Base-by-base conservation (phyloP, 2,888 invertebrate species). In the Patella ulyssiponensis region DNA sequence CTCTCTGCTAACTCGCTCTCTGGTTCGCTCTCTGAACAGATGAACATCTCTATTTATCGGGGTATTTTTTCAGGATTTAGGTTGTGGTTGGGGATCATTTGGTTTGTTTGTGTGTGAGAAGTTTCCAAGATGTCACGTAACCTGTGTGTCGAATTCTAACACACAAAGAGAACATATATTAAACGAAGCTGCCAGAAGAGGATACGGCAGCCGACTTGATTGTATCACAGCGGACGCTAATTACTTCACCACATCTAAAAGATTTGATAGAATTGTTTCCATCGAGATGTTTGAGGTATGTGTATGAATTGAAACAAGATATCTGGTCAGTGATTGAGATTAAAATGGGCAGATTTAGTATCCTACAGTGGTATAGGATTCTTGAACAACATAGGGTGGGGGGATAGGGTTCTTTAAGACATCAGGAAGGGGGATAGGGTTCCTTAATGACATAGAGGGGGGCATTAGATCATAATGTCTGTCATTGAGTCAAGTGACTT, bases 251-350 rank as follows among this genome's bases (percentile, higher is more conserved):
- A 88, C 89, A 11, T 80, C 81, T 15, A 84, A 85, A 71, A 79
- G 84, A 73, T 89, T 84, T 80, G 89, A 89, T 78, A 84, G 88
- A 53, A 87, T 89, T 73, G 79, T 88, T 70, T 88, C 88, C 27
- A 87, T 89, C 52, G 89, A 89, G 76, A 89, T 89, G 89, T 88
- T 89, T 84, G 88, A 89, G 87, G 89, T 89, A 73, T 53, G 71
- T 44, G 2, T 5, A 23, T 23, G 11, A 15, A 64, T 44, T 14
- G 12, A 23, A 33, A 69, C 23, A 56, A 17, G 14, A 4, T 56
- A 56, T n/a, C 15, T 56, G 56, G n/a, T 56, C 33, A 33, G 5
- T 5, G 5, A 33, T 33, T 33, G 33, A 33, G 33, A 33, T 33
- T 33, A 5, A 33, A 33, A 5, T 33, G 4, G 33, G 4, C 33